Evolutionary conservation across 2,797 vertebrate species (phyloP), one percentile per base, ranked within the genome.

Genomic region (Anisognathus igniventris): DNA sequence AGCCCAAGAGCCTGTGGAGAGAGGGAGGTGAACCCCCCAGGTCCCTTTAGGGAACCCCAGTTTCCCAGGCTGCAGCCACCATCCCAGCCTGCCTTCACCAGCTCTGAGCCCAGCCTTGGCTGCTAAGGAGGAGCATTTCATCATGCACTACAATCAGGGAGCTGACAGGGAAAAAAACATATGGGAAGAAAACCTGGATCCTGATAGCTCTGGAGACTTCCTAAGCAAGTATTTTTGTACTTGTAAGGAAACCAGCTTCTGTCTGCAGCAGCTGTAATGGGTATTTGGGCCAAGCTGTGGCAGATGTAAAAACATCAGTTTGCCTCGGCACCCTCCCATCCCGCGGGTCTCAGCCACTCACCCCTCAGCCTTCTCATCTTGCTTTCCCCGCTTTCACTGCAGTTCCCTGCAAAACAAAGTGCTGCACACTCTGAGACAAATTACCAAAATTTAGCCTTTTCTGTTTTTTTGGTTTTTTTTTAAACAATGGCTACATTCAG

Each of bases 231-330:
- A 45, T 56, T 88, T 86, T 85, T 53, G 17, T 42, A 35, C 50
- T 61, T 66, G 17, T 73, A 44, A 64, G 88, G 81, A 94, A 82
- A 91, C 4, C 31, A 62, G 86, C n/a, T 72, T n/a, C 71, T 68
- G 27, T 8, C 66, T 82, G 54, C 2, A 20, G 67, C 86, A 77
- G 76, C 61, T 80, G 53, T 35, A 48, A 44, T 5, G 28, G 28
- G 51, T 60, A 40, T 62, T 62, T 0, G 0, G 48, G 47, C 65
- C 82, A 76, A 40, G 10, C 5, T 27, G 11, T 23, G 42, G 57
- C 57, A 83, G 68, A 79, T 51, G 85, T 70, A 47, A 65, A 79
- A 83, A 5, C 57, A 90, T 35, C 67, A 12, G 13, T 35, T 70
- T 74, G 47, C 28, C 40, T 51, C 51, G 33, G 57, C 17, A 7